Conservation (phyloP, 2,113 vertebrate species). For the Cettia cetti region DNA sequence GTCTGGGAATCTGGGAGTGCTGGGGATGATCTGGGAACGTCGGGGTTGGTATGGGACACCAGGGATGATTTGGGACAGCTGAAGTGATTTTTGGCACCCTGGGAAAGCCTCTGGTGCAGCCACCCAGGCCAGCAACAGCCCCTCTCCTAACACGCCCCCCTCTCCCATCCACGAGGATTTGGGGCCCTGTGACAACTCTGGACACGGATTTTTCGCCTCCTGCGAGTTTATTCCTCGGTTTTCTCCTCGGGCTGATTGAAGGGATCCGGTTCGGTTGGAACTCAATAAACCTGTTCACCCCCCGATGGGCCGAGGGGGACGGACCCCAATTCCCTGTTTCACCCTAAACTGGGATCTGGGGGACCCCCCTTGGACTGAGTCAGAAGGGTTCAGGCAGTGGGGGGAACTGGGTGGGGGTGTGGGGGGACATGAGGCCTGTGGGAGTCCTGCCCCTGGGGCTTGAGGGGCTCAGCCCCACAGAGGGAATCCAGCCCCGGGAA, state of each 20-base stretch:
- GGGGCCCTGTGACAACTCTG: not conserved
- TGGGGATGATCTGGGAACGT: not conserved
- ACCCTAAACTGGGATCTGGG: not conserved
- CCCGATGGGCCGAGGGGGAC: not conserved
- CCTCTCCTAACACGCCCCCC: not conserved
- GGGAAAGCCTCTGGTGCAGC: not conserved
- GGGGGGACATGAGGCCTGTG: not conserved
- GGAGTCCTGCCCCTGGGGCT: not conserved
- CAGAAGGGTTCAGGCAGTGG: not conserved
- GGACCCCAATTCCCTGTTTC: not conserved
- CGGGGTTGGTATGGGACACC: not conserved
- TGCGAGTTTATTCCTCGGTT: not conserved
- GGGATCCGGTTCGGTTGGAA: not conserved
- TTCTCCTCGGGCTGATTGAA: not conserved
- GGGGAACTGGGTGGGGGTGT: too few relatives aligned
- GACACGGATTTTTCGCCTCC: not conserved
- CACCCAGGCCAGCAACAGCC: not conserved
- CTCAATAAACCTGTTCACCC: not conserved
- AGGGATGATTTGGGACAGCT: not conserved
- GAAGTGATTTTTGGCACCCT: not conserved
- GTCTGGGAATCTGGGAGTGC: not conserved
- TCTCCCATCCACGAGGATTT: not conserved
- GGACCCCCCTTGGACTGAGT: not conserved
- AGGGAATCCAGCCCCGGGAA: not conserved
- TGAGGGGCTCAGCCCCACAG: not conserved